Conservation (phyloP, 2,888 invertebrate species). For the Mystacides longicornis region DNA sequence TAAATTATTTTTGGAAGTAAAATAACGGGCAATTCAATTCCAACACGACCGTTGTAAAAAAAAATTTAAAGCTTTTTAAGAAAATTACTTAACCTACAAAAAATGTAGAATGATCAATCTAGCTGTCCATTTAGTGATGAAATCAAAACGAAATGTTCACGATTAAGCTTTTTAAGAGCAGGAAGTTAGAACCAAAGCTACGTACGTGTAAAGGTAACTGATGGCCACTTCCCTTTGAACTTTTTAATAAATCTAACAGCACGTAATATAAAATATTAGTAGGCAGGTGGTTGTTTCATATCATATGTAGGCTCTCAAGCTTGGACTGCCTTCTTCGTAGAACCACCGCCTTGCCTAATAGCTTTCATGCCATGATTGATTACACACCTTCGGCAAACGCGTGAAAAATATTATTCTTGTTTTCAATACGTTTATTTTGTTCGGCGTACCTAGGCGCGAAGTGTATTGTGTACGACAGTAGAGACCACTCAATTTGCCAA, state of each 20-base stretch:
- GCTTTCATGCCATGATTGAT: constrained; percentile 1
- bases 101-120: too few species aligned
- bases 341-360: background rate
- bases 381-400: background rate
- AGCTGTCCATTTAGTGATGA: too few species aligned
- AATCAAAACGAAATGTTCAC: too few species aligned
- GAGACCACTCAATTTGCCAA: background rate
- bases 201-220: background rate
- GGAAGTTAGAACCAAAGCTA: too few species aligned
- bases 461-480: background rate
- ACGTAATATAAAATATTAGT: background rate
- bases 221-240: background rate
- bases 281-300: background rate
- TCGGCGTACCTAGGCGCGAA: too few species aligned
- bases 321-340: background rate
- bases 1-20: too few species aligned
- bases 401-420: background rate
- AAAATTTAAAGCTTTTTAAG: too few species aligned
- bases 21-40: too few species aligned
- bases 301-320: too few species aligned
- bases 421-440: background rate
- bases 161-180: too few species aligned
- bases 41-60: too few species aligned
- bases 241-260: background rate
- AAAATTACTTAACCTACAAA: too few species aligned